Evolutionary conservation across 2,888 invertebrate species (phyloP), one percentile per base, ranked within the genome.

Genomic region (Sceliomorpha sp.): DNA sequence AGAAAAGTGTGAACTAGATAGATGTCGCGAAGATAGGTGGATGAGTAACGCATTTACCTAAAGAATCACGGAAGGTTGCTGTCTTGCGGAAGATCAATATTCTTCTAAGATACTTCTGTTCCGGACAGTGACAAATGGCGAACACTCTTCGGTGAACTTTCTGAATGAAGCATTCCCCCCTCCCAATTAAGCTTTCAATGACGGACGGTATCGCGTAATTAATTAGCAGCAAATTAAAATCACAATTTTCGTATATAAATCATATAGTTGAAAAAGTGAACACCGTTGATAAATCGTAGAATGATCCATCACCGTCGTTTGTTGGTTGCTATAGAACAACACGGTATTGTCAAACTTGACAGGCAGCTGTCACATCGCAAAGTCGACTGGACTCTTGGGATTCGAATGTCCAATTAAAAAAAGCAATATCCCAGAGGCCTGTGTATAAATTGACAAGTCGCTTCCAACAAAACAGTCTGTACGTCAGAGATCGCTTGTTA

Each of bases 81-180:
- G 27, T 50, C 44, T 24, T 6, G 13, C 32, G 72, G 70, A 79
- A 75, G 78, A 85, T 86, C 84, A 85, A 87, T 86, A 85, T 81
- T 81, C 80, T 79, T 76, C 71, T 72, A 77, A 82, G 82, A 82
- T 84, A 82, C 81, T 82, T 82, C 82, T 87, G 86, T 80, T 77
- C 72, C 66, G 72, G 87, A 86, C 87, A 87, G 81, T 87, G 87
- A 87, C 84, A 83, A 86, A 87, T 86, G 82, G 77, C 73, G 75
- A 75, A 62, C 78, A 79, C 81, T 80, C 81, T 82, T 83, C 78
- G 80, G 76, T 77, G 59, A 80, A 79, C 80, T 80, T 77, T 79
- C 76, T 58, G 75, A 74, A 66, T 73, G 70, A 75, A 75, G 73
- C 74, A 73, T 77, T 77, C 74, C 76, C 70, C 58, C 71, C 75